Evolutionary conservation across 2,113 vertebrate genomes (phyloP).

Genomic region (Forbesichthys papilliferus): DNA sequence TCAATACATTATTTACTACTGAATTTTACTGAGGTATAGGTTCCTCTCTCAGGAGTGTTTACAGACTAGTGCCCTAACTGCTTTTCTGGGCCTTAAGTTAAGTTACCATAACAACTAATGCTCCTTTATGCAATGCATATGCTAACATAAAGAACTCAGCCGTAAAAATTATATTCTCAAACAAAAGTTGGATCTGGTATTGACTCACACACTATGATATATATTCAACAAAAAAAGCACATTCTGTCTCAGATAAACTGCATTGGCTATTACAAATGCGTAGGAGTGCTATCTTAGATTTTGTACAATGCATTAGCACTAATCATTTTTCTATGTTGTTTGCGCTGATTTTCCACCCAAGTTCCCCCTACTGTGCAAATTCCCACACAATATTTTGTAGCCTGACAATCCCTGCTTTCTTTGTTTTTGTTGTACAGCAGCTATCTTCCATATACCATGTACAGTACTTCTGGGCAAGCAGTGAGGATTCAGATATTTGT

Average conservation of each 20-base stretch:
- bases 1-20: conserved; percentile 78
- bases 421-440: conserved; percentile 69
- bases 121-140: conserved; percentile 39
- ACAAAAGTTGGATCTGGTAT: too few relatives aligned
- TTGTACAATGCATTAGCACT: conserved; percentile 15
- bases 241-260: too few relatives aligned
- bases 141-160: conserved; percentile 14
- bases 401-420: conserved; percentile 61
- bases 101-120: conserved; percentile 37
- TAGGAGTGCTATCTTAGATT: too few relatives aligned
- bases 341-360: conserved; percentile 4
- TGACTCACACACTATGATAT: too few relatives aligned
- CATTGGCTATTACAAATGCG: too few relatives aligned
- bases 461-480: conserved; percentile 61
- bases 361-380: conserved; percentile 3
- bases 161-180: too few relatives aligned
- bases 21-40: conserved; percentile 73
- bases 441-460: conserved; percentile 52
- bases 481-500: conserved; percentile 53
- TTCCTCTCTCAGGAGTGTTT: conserved; percentile 69
- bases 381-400: conserved; percentile 53
- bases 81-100: conserved; percentile 53
- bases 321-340: conserved; percentile 24
- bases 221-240: too few relatives aligned
- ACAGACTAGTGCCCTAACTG: conserved; percentile 68